Conservation (phyloP, 2,113 vertebrate genomes). For the Danio rerio region GRCz12tu NC_133181.1:16037001-16037500, state of each 20-base stretch:
- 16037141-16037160: too few relatives aligned
- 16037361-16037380: background rate
- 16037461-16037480: background rate
- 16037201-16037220: too few relatives aligned
- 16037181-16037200: too few relatives aligned
- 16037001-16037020: too few relatives aligned
- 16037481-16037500: background rate
- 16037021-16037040: too few relatives aligned
- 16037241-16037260: background rate
- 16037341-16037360: background rate
- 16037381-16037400: background rate
- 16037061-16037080: too few relatives aligned
- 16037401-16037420: background rate
- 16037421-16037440: background rate
- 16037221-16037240: too few relatives aligned
- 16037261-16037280: background rate
- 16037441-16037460: slow-evolving; percentile 9
- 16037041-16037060: too few relatives aligned
- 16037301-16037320: background rate
- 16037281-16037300: background rate
- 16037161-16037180: too few relatives aligned
- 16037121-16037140: too few relatives aligned
- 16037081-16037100: too few relatives aligned
- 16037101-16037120: too few relatives aligned
- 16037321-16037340: background rate